phyloP scores from a whole-genome alignment of 2,888 invertebrate genomes.

The Drosophila pegasa region DNA sequence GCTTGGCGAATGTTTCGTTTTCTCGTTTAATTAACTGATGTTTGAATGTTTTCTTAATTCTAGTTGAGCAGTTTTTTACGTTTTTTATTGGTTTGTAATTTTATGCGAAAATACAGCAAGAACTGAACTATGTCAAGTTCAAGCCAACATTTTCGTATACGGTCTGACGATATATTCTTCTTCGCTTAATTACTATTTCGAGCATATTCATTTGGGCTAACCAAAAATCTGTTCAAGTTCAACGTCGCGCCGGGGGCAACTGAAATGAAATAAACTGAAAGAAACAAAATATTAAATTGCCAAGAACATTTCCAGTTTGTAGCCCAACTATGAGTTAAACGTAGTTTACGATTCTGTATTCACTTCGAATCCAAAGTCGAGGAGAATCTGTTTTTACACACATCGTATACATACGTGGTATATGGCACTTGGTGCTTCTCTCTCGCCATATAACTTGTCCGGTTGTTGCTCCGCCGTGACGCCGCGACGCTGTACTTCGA shows the following conservation, averaged over 20 bases:
- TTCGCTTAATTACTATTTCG: conserved; percentile 40
- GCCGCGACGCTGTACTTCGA: conserved; percentile 28
- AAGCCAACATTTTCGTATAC: conserved; percentile 36
- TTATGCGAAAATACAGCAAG: conserved; percentile 22
- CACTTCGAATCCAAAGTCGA: conserved; percentile 13
- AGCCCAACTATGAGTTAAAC: conserved; percentile 24
- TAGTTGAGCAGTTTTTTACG: conserved; percentile 32
- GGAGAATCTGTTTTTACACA: conserved; percentile 21
- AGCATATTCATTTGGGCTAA: conserved; percentile 35
- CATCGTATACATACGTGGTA: neutral
- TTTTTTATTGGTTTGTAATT: neutral
- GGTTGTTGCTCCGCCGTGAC: conserved; percentile 52
- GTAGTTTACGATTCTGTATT: conserved; percentile 36
- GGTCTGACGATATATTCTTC: conserved; percentile 64
- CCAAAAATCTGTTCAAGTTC: conserved; percentile 62
- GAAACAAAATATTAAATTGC: conserved; percentile 16
- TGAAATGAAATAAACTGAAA: neutral
- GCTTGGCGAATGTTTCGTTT: conserved; percentile 16
- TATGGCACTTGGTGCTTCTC: too few species aligned
- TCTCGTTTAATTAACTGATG: conserved; percentile 32
- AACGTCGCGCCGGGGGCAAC: conserved; percentile 37
- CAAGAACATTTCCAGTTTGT: conserved; percentile 61
- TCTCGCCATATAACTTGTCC: conserved; percentile 28
- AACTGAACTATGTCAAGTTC: conserved; percentile 68
- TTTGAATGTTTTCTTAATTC: conserved; percentile 51